phyloP scores from a whole-genome alignment of 2,888 invertebrate species.

The Synergus japonicus region DNA sequence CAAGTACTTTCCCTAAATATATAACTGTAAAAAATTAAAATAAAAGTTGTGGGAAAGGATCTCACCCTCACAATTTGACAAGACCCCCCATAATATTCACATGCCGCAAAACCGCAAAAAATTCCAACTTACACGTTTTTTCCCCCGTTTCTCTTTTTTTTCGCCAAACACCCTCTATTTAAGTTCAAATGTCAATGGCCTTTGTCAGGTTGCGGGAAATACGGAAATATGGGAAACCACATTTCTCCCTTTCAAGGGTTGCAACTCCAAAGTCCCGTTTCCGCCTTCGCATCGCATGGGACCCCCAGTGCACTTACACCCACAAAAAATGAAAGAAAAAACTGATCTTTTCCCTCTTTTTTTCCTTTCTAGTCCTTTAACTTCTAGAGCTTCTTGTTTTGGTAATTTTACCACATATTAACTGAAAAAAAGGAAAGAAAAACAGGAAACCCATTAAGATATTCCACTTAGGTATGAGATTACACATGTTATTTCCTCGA shows the following conservation, averaged over 20 bases:
- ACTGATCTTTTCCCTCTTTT: constrained; percentile 42
- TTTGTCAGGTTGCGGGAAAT: constrained; percentile 52
- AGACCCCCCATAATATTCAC: background rate
- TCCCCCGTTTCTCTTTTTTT: constrained; percentile 39
- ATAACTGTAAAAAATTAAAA: background rate
- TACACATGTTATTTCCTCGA: background rate
- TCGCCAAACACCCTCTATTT: constrained; percentile 35
- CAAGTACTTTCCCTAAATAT: background rate
- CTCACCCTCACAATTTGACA: constrained; percentile 32
- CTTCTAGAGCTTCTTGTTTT: constrained; percentile 20
- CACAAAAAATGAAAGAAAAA: constrained; percentile 39
- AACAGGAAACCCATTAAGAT: constrained; percentile 16
- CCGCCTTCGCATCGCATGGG: constrained; percentile 42
- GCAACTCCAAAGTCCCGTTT: constrained; percentile 46
- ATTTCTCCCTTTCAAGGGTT: constrained; percentile 58
- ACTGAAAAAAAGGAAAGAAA: constrained; percentile 43
- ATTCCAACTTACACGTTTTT: constrained; percentile 46
- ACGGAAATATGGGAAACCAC: constrained; percentile 48
- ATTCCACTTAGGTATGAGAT: background rate
- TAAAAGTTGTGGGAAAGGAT: background rate
- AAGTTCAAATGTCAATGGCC: constrained; percentile 5
- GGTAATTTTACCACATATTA: constrained; percentile 15
- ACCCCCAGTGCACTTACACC: constrained; percentile 8
- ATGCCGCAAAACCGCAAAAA: constrained; percentile 41
- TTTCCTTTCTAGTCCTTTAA: background rate